phyloP scores from a whole-genome alignment of 2,113 vertebrate species.

The Brachionichthys hirsutus region DNA sequence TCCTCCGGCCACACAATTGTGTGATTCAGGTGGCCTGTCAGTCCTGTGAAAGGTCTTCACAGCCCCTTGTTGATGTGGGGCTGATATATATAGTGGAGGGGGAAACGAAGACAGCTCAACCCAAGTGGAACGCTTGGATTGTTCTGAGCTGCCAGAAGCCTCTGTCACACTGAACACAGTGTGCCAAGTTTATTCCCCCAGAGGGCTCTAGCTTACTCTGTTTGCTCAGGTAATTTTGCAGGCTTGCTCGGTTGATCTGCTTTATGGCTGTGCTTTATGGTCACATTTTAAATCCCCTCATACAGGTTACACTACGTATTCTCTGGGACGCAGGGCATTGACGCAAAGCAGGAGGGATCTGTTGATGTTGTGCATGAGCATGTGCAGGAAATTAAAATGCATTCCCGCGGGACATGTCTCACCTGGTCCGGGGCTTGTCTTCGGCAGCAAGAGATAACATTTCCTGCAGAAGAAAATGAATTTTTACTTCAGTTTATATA shows the following conservation, averaged over 20 bases:
- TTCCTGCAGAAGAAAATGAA: slow-evolving; percentile 55
- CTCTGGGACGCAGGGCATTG: neutral
- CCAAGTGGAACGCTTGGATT: slow-evolving; percentile 69
- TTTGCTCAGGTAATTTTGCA: slow-evolving; percentile 71
- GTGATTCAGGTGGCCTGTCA: slow-evolving; percentile 73
- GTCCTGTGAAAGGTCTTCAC: slow-evolving; percentile 64
- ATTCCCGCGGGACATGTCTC: slow-evolving; percentile 31
- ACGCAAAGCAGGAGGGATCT: neutral
- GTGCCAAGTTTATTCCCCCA: slow-evolving; percentile 57
- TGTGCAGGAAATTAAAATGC: neutral
- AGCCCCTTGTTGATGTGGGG: slow-evolving; percentile 55
- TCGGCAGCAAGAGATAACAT: slow-evolving; percentile 41
- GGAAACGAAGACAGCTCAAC: slow-evolving; percentile 65
- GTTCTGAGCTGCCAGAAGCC: slow-evolving; percentile 60
- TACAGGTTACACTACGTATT: slow-evolving; percentile 38
- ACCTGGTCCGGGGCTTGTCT: slow-evolving; percentile 56
- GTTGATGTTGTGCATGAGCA: neutral
- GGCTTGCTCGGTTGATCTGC: slow-evolving; percentile 57
- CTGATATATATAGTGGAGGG: slow-evolving; percentile 64
- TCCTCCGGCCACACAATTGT: slow-evolving; percentile 66
- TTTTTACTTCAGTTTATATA: slow-evolving; percentile 15
- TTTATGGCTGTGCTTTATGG: slow-evolving; percentile 52
- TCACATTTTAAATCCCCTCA: slow-evolving; percentile 48
- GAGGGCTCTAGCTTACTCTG: slow-evolving; percentile 63
- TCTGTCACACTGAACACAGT: slow-evolving; percentile 61